These are phyloP conservation scores for Drosophila kikkawai DNA, from an alignment of 1,140 invertebrate species.

Conservation along the genomic window DNA sequence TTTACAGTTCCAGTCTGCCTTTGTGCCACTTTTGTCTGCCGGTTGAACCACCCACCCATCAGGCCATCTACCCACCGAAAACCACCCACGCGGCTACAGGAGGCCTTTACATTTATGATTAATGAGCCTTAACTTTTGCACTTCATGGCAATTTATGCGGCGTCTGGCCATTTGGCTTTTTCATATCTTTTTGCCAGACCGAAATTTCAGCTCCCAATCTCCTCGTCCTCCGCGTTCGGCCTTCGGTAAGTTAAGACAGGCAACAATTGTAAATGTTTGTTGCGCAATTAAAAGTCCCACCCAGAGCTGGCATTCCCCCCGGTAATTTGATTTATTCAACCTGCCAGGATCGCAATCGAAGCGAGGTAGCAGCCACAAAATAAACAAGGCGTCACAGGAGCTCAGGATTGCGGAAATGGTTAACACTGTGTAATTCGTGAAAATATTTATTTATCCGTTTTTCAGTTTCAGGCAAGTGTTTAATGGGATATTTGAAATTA, in stretches of 20 bases:
- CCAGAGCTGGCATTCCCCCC: constrained; percentile 62
- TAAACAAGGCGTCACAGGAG: constrained; percentile 17
- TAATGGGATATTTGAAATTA: neutral
- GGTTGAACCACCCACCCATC: constrained; percentile 48
- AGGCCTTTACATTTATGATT: constrained; percentile 76
- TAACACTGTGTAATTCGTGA: constrained; percentile 20
- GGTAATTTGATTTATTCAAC: constrained; percentile 76
- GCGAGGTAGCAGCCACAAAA: constrained; percentile 39
- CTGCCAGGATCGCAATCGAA: constrained; percentile 32
- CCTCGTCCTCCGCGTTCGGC: neutral
- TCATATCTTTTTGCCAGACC: constrained; percentile 58
- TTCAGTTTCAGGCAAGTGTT: neutral
- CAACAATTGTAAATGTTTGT: constrained; percentile 83
- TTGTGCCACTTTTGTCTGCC: constrained; percentile 40
- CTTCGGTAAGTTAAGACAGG: constrained; percentile 72
- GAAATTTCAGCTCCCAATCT: constrained; percentile 40
- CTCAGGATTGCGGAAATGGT: constrained; percentile 20
- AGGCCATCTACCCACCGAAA: constrained; percentile 10
- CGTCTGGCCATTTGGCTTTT: constrained; percentile 64
- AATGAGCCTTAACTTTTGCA: constrained; percentile 83
- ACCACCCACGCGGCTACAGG: constrained; percentile 30
- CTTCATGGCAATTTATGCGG: constrained; percentile 76
- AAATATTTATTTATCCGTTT: constrained; percentile 3
- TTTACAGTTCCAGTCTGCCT: constrained; percentile 72
- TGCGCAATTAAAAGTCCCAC: constrained; percentile 73